Conservation (phyloP, 2,797 vertebrate genomes). For the Chaetophractus vellerosus region DNA sequence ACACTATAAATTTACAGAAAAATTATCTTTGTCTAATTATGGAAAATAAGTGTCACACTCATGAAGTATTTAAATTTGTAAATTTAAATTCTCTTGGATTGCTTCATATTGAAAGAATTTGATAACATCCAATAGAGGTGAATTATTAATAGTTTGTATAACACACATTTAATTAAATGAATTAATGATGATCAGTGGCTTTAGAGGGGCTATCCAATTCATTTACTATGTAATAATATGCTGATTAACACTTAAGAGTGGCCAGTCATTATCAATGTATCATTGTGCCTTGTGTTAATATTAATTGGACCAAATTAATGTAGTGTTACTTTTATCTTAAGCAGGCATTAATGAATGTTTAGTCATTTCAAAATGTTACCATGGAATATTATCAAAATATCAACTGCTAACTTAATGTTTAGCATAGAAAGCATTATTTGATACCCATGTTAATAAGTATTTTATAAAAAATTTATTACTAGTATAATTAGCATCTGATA, state of each 20-base stretch:
- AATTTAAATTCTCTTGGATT: conserved; percentile 25
- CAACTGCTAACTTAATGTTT: conserved; percentile 64
- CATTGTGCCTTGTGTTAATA: conserved; percentile 83
- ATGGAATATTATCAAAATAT: conserved; percentile 76
- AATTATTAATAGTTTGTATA: not conserved
- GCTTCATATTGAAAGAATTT: conserved; percentile 37
- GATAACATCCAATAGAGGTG: conserved; percentile 37
- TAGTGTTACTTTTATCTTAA: conserved; percentile 86
- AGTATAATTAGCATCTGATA: conserved; percentile 46
- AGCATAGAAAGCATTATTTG: conserved; percentile 69
- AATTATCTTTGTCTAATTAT: not conserved
- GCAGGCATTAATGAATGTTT: conserved; percentile 78
- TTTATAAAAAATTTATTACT: conserved; percentile 13
- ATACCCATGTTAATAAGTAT: conserved; percentile 59
- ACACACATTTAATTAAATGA: conserved; percentile 69
- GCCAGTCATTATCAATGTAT: conserved; percentile 86
- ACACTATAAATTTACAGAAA: not conserved
- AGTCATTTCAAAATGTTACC: conserved; percentile 82
- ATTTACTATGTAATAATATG: conserved; percentile 86
- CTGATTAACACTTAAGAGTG: conserved; percentile 87
- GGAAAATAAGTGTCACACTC: not conserved
- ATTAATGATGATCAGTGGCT: conserved; percentile 79
- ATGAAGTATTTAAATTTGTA: conserved; percentile 1
- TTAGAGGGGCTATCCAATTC: conserved; percentile 80
- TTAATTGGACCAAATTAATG: conserved; percentile 84